Evolutionary conservation across 2,888 invertebrate genomes (phyloP), one percentile per base, ranked within the genome.

Genomic region (Stictocephala bisonia): DNA sequence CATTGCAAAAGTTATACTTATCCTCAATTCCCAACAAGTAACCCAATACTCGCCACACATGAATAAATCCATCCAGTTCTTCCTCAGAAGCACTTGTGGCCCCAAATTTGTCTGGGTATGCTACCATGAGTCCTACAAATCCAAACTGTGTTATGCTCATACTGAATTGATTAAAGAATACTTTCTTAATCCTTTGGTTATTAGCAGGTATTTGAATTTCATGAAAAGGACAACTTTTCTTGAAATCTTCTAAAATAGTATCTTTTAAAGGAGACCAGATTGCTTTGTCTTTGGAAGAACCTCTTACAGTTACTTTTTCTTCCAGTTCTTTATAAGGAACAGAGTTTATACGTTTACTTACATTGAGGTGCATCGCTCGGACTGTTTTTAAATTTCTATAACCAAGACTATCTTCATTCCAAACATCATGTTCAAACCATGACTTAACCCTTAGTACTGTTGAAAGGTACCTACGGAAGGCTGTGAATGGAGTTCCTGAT

Each of bases 91-190:
- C 82, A 9, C 81, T 77, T 29, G 81, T 80, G 3, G 83, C 78
- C 0, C 84, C 85, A 74, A 87, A 84, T 26, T 80, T 77, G n/a
- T 82, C 77, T 0, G 87, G 86, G 71, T 84, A 84, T 71, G 86
- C 80, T 6, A 87, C 77, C 0, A 84, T 75, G 6, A 85, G 76
- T 0, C 86, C 86, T 26, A 87, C 81, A 78, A 88, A 88, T 0
- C 85, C 86, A 78, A 85, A 85, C 77, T 87, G 87, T 0, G 88
- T 88, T 1, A 83, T 51, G 0, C 83, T 81, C 88, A 88, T 87
- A 75, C 87, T 86, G 31, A 83, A 83, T 77, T 88, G 88, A 71
- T 84, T 86, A 3, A 88, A 71, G 66, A 80, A 80, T 24, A 74
- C 35, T 27, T 29, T 56, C 1, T 66, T 27, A 15, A 40, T 3